A percentile compares a stretch with the other conserved stretches of the same genome.
Conservation (phyloP, 2,888 invertebrate genomes). For the Tholera decimalis region DNA sequence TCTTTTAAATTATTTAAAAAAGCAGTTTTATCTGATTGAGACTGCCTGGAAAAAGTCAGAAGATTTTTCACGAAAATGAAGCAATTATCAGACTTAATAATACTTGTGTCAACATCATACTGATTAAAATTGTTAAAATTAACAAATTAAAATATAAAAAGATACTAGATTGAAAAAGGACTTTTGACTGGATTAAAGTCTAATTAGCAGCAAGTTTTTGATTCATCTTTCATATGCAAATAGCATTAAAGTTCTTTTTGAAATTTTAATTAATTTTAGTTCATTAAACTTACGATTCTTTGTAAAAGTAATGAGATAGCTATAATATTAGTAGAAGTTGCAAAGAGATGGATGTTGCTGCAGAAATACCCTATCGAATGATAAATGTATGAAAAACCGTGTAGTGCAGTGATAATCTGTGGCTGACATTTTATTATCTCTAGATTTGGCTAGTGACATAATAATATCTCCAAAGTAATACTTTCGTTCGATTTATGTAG, state of each 20-base stretch:
- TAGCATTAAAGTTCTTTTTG: background rate
- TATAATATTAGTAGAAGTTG: background rate
- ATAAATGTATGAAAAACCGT: background rate
- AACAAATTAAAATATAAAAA: background rate
- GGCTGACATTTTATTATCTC: conserved; percentile 19
- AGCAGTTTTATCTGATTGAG: too few species aligned
- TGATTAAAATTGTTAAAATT: too few species aligned
- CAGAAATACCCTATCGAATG: background rate
- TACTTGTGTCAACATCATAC: too few species aligned
- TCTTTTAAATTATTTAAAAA: too few species aligned
- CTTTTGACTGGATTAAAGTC: background rate
- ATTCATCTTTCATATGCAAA: background rate
- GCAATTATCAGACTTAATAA: too few species aligned
- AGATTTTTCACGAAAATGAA: too few species aligned
- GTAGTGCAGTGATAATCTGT: background rate
- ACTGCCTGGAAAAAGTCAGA: too few species aligned
- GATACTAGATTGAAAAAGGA: background rate
- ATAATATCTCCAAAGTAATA: conserved; percentile 1
- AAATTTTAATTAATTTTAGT: background rate
- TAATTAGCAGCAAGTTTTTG: background rate
- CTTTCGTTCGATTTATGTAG: background rate
- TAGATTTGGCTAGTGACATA: too few species aligned
- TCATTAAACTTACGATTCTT: background rate
- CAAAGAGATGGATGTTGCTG: background rate
- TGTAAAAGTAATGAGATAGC: background rate